Evolutionary conservation across 2,113 vertebrate species (phyloP).

Genomic region (Alexandromys fortis): DNA sequence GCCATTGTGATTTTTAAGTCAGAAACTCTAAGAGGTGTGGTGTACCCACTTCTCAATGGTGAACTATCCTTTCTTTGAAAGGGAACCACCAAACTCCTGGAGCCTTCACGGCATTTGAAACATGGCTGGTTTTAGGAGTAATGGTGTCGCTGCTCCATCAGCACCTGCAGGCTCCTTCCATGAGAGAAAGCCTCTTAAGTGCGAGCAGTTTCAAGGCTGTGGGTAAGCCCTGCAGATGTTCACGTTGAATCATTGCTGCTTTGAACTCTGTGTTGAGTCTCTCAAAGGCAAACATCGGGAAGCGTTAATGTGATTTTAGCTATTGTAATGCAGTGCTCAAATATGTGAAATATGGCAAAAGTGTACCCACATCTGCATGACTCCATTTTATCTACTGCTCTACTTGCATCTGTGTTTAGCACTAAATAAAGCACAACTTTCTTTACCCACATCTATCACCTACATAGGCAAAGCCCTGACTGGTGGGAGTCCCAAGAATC

Average conservation of each 20-base stretch:
- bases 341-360: not conserved
- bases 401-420: not conserved
- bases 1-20: not conserved
- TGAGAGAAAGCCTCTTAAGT: not conserved
- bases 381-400: not conserved
- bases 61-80: not conserved
- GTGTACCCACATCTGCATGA: not conserved
- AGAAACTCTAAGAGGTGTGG: not conserved
- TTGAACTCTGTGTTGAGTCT: not conserved
- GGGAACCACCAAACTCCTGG: not conserved
- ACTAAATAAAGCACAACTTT: not conserved
- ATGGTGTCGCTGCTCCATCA: not conserved
- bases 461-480: not conserved
- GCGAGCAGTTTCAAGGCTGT: not conserved
- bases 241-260: not conserved
- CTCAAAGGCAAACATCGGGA: not conserved
- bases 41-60: not conserved
- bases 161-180: not conserved
- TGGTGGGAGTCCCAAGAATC: not conserved
- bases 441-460: not conserved
- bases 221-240: not conserved
- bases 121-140: not conserved
- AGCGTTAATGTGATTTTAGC: not conserved
- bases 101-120: not conserved
- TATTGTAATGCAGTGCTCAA: not conserved